These are phyloP conservation scores for Tympanuchus pallidicinctus DNA, from an alignment of 2,113 vertebrate species.

Conservation along the genomic window DNA sequence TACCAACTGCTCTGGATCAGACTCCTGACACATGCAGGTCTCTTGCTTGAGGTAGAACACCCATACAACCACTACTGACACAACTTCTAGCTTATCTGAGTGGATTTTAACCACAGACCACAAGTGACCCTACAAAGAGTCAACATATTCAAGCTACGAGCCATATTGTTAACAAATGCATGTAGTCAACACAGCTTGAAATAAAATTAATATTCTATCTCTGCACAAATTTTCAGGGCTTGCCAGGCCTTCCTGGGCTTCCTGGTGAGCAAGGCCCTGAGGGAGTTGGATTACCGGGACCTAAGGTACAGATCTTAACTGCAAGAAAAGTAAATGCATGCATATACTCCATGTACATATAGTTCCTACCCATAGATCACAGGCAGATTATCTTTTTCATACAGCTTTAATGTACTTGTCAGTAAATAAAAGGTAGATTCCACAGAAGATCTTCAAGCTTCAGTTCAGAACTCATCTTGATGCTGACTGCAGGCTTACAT, in stretches of 20 bases:
- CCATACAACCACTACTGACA: not conserved
- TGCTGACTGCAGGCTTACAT: not conserved
- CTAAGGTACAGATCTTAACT: constrained; percentile 81
- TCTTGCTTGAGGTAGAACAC: not conserved
- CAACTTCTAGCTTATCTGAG: not conserved
- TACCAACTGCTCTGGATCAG: not conserved
- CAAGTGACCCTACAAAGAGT: not conserved
- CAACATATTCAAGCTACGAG: not conserved
- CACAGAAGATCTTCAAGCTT: not conserved
- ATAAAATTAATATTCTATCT: not conserved
- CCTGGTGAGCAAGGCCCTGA: constrained; percentile 85
- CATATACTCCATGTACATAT: not conserved
- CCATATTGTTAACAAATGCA: not conserved
- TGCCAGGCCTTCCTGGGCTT: constrained; percentile 84
- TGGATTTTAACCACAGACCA: not conserved
- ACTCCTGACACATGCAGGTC: not conserved
- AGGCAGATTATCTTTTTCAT: not conserved
- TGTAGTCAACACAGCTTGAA: not conserved
- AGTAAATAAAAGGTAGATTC: not conserved
- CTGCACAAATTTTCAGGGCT: constrained; percentile 76
- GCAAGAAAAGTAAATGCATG: not conserved
- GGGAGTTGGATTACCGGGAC: constrained; percentile 87
- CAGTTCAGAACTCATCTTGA: not conserved
- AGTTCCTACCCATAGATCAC: not conserved
- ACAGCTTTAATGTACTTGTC: not conserved